Percentiles rank a stretch among this genome's conserved stretches.
phyloP scores from a whole-genome alignment of 2,888 invertebrate species.

The Cordilura impudica region DNA sequence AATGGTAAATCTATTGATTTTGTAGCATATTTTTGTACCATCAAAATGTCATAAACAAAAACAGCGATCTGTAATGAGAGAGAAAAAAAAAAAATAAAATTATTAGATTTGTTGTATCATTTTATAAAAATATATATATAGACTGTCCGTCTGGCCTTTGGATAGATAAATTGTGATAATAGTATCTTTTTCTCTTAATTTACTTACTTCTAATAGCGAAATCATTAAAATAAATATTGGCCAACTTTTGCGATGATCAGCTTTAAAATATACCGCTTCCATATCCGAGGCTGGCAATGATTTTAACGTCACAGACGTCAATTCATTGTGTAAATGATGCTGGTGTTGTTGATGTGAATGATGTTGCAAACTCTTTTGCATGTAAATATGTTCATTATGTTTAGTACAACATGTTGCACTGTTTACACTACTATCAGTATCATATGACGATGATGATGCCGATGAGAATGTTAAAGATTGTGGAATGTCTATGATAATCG shows the following conservation, averaged over 20 bases:
- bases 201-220: constrained; percentile 74
- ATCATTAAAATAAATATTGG: constrained; percentile 74
- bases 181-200: background rate
- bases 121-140: too few relatives aligned
- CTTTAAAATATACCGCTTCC: constrained; percentile 68
- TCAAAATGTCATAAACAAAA: constrained; percentile 92
- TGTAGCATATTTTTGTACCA: constrained; percentile 68
- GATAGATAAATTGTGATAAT: background rate
- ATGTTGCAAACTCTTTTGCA: constrained; percentile 68
- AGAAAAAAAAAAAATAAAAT: constrained; percentile 20
- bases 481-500: constrained; percentile 75
- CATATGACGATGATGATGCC: constrained; percentile 68
- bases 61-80: constrained; percentile 87
- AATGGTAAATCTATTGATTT: constrained; percentile 88
- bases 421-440: constrained; percentile 74
- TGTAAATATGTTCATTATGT: constrained; percentile 73
- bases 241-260: constrained; percentile 72
- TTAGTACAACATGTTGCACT: constrained; percentile 75
- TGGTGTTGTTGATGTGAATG: constrained; percentile 39
- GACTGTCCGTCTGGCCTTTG: too few relatives aligned
- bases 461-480: constrained; percentile 62
- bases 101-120: too few relatives aligned
- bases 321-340: background rate
- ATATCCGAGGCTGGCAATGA: constrained; percentile 38
- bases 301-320: constrained; percentile 23